These are phyloP conservation scores for Diorhabda elongata DNA, from an alignment of 1,140 invertebrate genomes.

Conservation along the genomic window DNA sequence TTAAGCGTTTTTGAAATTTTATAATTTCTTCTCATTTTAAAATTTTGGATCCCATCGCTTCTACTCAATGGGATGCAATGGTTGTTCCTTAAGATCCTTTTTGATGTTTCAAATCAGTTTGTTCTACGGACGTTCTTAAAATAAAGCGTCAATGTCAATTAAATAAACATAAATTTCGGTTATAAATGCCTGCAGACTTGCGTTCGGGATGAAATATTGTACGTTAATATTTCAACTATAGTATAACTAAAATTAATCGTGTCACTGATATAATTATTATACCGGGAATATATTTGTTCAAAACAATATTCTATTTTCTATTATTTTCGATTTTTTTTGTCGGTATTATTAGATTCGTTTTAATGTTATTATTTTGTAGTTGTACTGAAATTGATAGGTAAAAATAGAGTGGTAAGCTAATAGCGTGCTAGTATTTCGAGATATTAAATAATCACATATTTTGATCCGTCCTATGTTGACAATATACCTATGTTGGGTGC, in stretches of 20 bases:
- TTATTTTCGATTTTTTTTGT: too few relatives aligned
- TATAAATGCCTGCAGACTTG: not conserved
- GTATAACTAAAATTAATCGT: not conserved
- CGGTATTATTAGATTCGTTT: conserved; percentile 3
- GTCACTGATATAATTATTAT: not conserved
- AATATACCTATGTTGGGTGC: conserved; percentile 10
- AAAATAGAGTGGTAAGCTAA: not conserved
- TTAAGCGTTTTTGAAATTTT: too few relatives aligned
- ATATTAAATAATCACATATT: conserved; percentile 15
- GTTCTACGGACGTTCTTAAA: conserved; percentile 6
- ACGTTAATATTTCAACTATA: conserved; percentile 6
- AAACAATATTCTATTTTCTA: too few relatives aligned
- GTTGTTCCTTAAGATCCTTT: not conserved
- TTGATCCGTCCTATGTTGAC: conserved; percentile 8
- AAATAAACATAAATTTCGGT: conserved; percentile 4
- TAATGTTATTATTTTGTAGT: conserved; percentile 2
- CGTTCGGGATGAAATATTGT: not conserved
- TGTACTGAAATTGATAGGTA: conserved; percentile 15
- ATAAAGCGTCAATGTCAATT: conserved; percentile 12
- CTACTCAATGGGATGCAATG: too few relatives aligned
- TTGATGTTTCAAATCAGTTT: conserved; percentile 12
- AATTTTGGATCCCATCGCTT: too few relatives aligned
- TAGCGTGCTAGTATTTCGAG: conserved; percentile 4
- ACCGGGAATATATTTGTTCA: not conserved
- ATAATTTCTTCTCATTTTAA: too few relatives aligned